These are phyloP conservation scores for Blomia tropicalis DNA, from an alignment of 2,888 invertebrate species.

Conservation along the genomic window DNA sequence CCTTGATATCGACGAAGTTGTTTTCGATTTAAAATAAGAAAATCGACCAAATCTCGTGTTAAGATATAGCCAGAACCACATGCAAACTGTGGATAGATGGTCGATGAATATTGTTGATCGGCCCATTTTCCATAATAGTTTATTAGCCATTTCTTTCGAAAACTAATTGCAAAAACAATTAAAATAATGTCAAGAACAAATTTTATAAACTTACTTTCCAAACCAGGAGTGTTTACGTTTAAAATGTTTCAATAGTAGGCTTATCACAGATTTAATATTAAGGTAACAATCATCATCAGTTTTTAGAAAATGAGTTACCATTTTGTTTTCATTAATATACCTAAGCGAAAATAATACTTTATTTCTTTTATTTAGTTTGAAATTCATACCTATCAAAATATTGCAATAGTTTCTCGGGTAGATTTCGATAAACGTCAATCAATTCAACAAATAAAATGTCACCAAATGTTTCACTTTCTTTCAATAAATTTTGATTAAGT, in stretches of 20 bases:
- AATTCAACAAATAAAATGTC: slow-evolving; percentile 22
- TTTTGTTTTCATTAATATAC: neutral
- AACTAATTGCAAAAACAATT: slow-evolving; percentile 30
- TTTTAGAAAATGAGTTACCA: slow-evolving; percentile 32
- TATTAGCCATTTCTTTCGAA: slow-evolving; percentile 35
- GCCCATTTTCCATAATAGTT: slow-evolving; percentile 36
- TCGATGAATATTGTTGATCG: slow-evolving; percentile 33
- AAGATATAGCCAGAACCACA: slow-evolving; percentile 36
- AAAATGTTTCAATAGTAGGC: slow-evolving; percentile 25
- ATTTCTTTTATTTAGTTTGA: neutral
- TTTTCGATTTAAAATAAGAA: slow-evolving; percentile 33
- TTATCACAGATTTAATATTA: slow-evolving; percentile 31
- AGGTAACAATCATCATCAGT: slow-evolving; percentile 36
- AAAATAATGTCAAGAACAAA: neutral
- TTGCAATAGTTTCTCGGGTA: slow-evolving; percentile 21
- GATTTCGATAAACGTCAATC: slow-evolving; percentile 22
- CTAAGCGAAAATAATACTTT: neutral
- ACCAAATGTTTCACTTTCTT: neutral
- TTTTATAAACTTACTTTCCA: slow-evolving; percentile 21
- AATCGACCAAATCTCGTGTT: slow-evolving; percentile 32
- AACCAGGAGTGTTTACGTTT: slow-evolving; percentile 16
- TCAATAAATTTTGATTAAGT: neutral
- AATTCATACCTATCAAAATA: slow-evolving; percentile 6
- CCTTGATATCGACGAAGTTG: slow-evolving; percentile 33
- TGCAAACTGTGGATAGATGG: slow-evolving; percentile 35